Conservation (phyloP, 2,797 vertebrate genomes). For the Simalia tracyae region DNA sequence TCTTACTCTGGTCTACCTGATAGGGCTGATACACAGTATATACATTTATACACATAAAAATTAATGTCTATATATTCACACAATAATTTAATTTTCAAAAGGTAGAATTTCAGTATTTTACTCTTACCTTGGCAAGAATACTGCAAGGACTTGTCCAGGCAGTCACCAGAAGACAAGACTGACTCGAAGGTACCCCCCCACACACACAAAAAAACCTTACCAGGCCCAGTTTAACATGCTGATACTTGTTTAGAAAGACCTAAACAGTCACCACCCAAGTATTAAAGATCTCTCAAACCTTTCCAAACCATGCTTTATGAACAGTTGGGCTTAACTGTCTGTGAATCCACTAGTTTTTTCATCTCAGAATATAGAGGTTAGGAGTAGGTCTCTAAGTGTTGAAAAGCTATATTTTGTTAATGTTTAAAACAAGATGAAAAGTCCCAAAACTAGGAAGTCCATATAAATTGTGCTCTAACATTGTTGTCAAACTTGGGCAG, state of each 20-base stretch:
- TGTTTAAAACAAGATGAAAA: background rate
- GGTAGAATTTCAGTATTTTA: background rate
- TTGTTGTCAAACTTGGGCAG: background rate
- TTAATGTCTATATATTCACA: background rate
- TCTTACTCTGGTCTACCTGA: background rate
- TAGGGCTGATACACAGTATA: background rate
- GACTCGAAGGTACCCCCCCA: no score
- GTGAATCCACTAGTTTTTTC: background rate
- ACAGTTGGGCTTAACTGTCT: no score
- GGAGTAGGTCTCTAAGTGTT: background rate
- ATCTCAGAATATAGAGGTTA: background rate
- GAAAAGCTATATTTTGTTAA: background rate
- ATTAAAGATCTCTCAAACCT: background rate
- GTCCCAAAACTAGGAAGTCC: background rate
- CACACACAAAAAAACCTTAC: background rate
- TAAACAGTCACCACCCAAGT: background rate
- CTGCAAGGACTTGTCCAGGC: background rate
- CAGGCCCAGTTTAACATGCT: background rate
- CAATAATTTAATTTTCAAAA: background rate
- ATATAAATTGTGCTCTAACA: background rate
- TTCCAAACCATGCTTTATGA: background rate
- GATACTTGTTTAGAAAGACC: background rate
- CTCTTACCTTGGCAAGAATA: background rate
- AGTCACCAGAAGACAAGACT: background rate
- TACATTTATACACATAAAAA: background rate